Evolutionary conservation across 2,797 vertebrate species (phyloP).

Genomic region (Carduelis carduelis): DNA sequence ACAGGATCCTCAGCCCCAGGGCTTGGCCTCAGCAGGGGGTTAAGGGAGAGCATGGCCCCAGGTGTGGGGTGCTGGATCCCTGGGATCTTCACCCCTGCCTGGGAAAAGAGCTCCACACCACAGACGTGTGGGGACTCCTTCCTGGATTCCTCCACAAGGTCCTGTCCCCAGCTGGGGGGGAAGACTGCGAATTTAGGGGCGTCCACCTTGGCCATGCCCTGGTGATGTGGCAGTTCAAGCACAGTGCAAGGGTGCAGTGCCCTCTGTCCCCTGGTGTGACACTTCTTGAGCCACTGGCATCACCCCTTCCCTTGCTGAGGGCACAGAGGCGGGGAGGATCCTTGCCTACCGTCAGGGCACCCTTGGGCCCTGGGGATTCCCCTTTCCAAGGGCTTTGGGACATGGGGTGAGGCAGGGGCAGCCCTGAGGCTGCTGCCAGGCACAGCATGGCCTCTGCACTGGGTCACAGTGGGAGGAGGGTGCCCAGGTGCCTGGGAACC

Average conservation of each 20-base stretch:
- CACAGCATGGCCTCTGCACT: not conserved
- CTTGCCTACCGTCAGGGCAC: too few relatives aligned
- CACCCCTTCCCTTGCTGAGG: fast-evolving
- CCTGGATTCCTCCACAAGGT: not conserved
- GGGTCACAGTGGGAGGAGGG: fast-evolving
- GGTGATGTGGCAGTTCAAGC: not conserved
- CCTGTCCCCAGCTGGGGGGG: not conserved
- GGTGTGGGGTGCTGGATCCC: not conserved
- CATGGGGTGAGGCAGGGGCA: not conserved
- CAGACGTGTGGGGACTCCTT: not conserved
- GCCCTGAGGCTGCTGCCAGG: not conserved
- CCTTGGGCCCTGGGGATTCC: not conserved
- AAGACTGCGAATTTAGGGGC: not conserved
- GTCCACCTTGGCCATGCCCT: not conserved
- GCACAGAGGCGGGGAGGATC: not conserved
- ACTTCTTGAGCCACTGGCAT: not conserved
- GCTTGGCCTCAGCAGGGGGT: not conserved
- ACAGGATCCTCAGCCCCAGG: not conserved
- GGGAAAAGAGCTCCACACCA: not conserved
- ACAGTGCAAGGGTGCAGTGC: not conserved
- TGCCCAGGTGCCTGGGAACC: not conserved
- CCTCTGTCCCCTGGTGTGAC: not conserved
- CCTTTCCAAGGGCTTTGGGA: not conserved
- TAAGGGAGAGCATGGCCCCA: not conserved
- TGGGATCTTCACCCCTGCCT: not conserved